A percentile compares a stretch with the other conserved stretches of the same genome.
These are phyloP conservation scores for Erpetoichthys calabaricus DNA, from an alignment of 2,797 vertebrate genomes.

Conservation along the genomic window DNA sequence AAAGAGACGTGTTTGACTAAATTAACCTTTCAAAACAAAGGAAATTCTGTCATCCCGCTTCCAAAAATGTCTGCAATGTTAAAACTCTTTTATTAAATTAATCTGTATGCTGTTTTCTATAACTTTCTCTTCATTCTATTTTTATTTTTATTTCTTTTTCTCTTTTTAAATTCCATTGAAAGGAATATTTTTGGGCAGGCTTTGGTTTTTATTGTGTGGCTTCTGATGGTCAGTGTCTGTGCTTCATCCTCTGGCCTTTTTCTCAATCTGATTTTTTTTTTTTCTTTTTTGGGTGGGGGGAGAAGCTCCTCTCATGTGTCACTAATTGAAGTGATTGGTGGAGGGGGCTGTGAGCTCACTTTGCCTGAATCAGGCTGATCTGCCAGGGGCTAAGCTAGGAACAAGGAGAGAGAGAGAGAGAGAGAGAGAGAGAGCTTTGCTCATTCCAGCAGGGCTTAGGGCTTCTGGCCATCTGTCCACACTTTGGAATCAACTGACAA, in stretches of 20 bases:
- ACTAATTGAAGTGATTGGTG: slow-evolving; percentile 69
- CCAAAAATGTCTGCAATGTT: too few species aligned
- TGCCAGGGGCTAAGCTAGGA: slow-evolving; percentile 55
- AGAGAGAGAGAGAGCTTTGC: slow-evolving; percentile 56
- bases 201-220: slow-evolving; percentile 40
- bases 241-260: slow-evolving; percentile 61
- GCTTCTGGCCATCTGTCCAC: slow-evolving; percentile 71
- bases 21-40: too few species aligned
- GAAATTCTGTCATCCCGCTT: too few species aligned
- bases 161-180: slow-evolving; percentile 1
- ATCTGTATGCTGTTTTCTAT: too few species aligned
- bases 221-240: slow-evolving; percentile 47
- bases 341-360: slow-evolving; percentile 54
- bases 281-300: slow-evolving; percentile 16
- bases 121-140: too few species aligned
- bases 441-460: slow-evolving; percentile 53
- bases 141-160: slow-evolving; percentile 6
- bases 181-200: too few species aligned
- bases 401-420: slow-evolving; percentile 14
- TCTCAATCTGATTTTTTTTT: slow-evolving; percentile 52
- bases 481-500: slow-evolving; percentile 52
- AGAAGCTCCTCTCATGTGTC: slow-evolving; percentile 63
- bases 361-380: slow-evolving; percentile 65
- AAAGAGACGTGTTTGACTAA: too few species aligned
- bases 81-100: too few species aligned